Base-by-base conservation (phyloP, 2,888 invertebrate species). In the Oxytorus armatus region DNA sequence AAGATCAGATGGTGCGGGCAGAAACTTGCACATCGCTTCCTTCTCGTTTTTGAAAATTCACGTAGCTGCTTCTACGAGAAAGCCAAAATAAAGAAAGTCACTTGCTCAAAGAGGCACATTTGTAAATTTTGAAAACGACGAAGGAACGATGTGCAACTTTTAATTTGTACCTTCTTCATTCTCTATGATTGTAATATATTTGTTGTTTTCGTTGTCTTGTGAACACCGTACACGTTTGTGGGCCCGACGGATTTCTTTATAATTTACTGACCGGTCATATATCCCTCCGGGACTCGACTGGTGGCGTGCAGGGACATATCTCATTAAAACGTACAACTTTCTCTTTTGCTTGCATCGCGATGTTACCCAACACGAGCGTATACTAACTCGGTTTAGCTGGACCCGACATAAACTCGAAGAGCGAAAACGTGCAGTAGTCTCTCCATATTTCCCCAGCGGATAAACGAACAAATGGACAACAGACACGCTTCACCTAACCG, bases 381-480 rank as follows among this genome's bases (percentile, higher is more conserved):
- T 11, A 10, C 8, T 29, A 44, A 1, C 42, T 14, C 69, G 3
- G 23, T 29, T 33, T 29, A 16, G 8, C 33, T n/a, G 55, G 53
- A 57, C 11, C 11, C 36, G 39, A 16, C 7, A 47, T 21, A 55
- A 70, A n/a, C n/a, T n/a, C n/a, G n/a, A 16, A 51, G 53, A 23
- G 8, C 36, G 14, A 44, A 25, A 14, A 49, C 36, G 25, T 63
- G 51, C 42, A 47, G 1, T 14, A 7, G 57, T 55, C 33, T 8
- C 39, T 63, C 55, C 39, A 69, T 74, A 74, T 79, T 79, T 79
- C 75, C 79, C 70, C 25, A 65, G 79, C 11, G 79, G 51, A 69
- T 69, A 63, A 55, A 14, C 39, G 23, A 69, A 72, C 57, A 72
- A 57, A 63, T 72, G 70, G 39, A 33, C 51, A 49, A 47, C 14